Percentiles rank a stretch among this genome's conserved stretches.
Conservation (phyloP, 2,888 invertebrate species). For the Agrochola lychnidis region DNA sequence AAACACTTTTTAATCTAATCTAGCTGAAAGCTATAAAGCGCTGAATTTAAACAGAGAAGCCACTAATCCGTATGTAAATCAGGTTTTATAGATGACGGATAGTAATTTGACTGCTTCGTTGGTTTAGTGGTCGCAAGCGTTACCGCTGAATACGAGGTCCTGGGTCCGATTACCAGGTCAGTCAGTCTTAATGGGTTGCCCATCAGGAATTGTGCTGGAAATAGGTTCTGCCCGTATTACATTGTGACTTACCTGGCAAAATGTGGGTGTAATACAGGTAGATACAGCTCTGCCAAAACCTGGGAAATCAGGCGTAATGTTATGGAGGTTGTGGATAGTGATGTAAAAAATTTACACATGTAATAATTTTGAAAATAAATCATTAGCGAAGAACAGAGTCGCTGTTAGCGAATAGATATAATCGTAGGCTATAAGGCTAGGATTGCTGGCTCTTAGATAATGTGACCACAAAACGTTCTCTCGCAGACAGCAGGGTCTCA, state of each 20-base stretch:
- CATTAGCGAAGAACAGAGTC: background rate
- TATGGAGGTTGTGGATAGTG: too few species aligned
- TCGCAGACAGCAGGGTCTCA: background rate
- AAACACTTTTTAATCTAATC: background rate
- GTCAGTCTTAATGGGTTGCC: background rate
- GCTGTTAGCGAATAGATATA: slow-evolving; percentile 14
- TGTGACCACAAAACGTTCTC: slow-evolving; percentile 47
- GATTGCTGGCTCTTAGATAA: slow-evolving; percentile 31
- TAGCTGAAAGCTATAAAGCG: background rate
- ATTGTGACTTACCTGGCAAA: background rate
- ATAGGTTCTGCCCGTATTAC: background rate
- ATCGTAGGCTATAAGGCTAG: background rate
- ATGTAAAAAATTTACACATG: background rate
- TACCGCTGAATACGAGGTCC: background rate
- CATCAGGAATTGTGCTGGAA: background rate
- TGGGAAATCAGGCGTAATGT: background rate
- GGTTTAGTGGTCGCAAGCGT: background rate
- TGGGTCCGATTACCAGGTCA: background rate
- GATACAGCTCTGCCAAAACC: background rate
- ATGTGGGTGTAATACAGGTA: background rate
- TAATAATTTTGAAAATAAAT: background rate
- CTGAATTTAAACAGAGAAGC: background rate
- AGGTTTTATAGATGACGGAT: background rate
- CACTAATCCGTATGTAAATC: background rate
- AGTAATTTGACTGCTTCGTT: background rate